These are phyloP conservation scores for Epizoanthus scotinus DNA, from an alignment of 92 coral and sea anemone genomes.

Conservation along the genomic window DNA sequence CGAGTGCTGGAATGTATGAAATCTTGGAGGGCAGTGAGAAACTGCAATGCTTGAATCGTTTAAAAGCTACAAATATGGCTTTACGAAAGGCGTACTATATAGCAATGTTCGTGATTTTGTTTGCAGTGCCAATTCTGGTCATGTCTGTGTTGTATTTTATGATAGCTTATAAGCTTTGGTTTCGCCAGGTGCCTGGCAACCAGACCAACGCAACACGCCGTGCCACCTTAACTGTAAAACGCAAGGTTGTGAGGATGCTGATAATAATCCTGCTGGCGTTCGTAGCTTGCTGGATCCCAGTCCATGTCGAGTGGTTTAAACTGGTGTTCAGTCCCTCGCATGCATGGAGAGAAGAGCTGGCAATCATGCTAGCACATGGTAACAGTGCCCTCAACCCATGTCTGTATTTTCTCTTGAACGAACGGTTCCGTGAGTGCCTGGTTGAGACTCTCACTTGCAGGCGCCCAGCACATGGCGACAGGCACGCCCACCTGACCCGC, in stretches of 20 bases:
- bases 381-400: conserved; percentile 49
- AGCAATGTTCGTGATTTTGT: conserved; percentile 27
- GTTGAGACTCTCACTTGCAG: too few relatives aligned
- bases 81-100: conserved; percentile 40
- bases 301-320: conserved; percentile 44
- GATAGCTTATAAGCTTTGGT: conserved; percentile 44
- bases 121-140: conserved; percentile 30
- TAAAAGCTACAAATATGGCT: conserved; percentile 4
- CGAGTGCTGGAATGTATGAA: conserved; percentile 26
- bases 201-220: conserved; percentile 47
- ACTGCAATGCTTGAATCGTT: conserved; percentile 32
- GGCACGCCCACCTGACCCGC: too few relatives aligned
- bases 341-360: conserved; percentile 21
- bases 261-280: conserved; percentile 36
- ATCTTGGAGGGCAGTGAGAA: conserved; percentile 11
- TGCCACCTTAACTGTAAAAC: conserved; percentile 21
- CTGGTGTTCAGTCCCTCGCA: conserved; percentile 19
- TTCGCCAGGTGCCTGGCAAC: conserved; percentile 46
- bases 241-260: conserved; percentile 34
- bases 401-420: conserved; percentile 39
- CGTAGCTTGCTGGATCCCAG: conserved; percentile 49
- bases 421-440: conserved; percentile 35
- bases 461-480: too few relatives aligned
- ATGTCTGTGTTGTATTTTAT: conserved; percentile 44
- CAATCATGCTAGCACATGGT: conserved; percentile 50